Base-by-base conservation (phyloP, 1,140 invertebrate species). In the Plutomurus gul region DNA sequence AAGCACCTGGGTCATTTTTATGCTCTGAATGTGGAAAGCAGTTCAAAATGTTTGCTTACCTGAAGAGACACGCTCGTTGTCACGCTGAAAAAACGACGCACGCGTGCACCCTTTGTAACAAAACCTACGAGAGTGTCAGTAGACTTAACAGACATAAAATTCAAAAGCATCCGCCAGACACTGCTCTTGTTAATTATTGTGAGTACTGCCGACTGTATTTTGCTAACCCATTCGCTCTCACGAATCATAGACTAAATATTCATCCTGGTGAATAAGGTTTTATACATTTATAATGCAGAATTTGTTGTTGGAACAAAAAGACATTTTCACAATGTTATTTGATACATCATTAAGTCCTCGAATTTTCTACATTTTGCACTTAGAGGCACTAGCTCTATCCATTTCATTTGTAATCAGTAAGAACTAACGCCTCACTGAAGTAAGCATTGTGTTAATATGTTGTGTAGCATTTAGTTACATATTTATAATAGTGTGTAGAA, bases 201-300 rank as follows among this genome's bases (percentile, higher is more conserved):
- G 56, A 65, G 18, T 65, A 33, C 27, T 65, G 56, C 25, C 30
- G 36, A 65, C 25, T 65, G 7, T 16, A 65, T 65, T 65, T 65
- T 16, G 27, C 30, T 33, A 65, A 65, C 27, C 56, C 56, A n/a
- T 65, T 65, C 27, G 56, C 56, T 30, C 36, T 65, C 36, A 65
- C 56, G 36, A 65, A 65, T 65, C 56, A 65, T 30, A 65, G 56
- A 33, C 56, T 65, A 5, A 65, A 65, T 65, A 30, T 65, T 36
- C 56, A 65, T 33, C 56, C 56, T 65, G 56, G 56, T 65, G 56
- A 65, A 65, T 65, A 65, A 27, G n/a, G 30, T 65, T 60, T 30
- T 27, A 33, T n/a, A n/a, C 39, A 43, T 43, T n/a, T 43, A 13
- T 13, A n/a, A 13, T n/a, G 39, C n/a, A 43, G n/a, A 13, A 43